These are phyloP conservation scores for Falco cherrug DNA, from an alignment of 2,797 vertebrate species.

Conservation along the genomic window DNA sequence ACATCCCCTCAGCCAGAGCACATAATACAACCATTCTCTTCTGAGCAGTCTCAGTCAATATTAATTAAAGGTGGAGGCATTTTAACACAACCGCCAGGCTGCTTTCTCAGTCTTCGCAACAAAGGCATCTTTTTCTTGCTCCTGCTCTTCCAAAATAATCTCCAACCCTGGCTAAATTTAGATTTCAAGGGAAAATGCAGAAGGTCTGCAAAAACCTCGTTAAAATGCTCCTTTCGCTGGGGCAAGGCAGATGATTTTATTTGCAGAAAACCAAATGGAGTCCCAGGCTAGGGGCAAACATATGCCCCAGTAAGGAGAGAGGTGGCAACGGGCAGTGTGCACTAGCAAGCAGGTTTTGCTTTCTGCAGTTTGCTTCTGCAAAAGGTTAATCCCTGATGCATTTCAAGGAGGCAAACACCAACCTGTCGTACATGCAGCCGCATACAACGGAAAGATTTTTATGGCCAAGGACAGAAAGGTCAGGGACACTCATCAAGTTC, in stretches of 20 bases:
- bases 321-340: neutral
- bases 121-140: slow-evolving; percentile 21
- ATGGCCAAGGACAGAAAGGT: slow-evolving; percentile 2
- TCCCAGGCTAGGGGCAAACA: neutral
- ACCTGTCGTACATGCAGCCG: neutral
- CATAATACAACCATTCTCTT: slow-evolving; percentile 29
- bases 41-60: slow-evolving; percentile 5
- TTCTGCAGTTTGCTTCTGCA: neutral
- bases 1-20: neutral
- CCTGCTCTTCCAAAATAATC: neutral
- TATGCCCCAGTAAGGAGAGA: neutral
- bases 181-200: neutral
- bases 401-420: neutral
- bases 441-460: neutral
- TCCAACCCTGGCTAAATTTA: neutral
- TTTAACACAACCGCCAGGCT: neutral
- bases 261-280: neutral
- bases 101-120: neutral
- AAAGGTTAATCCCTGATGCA: slow-evolving; percentile 2
- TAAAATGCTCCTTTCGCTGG: neutral
- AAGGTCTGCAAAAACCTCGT: neutral
- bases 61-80: slow-evolving; percentile 24
- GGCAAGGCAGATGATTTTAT: neutral
- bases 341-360: neutral
- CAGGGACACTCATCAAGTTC: neutral